Evolutionary conservation across 92 coral and sea anemone species (phyloP), one percentile per base, ranked within the genome.

Genomic region (Epizoanthus scotinus): DNA sequence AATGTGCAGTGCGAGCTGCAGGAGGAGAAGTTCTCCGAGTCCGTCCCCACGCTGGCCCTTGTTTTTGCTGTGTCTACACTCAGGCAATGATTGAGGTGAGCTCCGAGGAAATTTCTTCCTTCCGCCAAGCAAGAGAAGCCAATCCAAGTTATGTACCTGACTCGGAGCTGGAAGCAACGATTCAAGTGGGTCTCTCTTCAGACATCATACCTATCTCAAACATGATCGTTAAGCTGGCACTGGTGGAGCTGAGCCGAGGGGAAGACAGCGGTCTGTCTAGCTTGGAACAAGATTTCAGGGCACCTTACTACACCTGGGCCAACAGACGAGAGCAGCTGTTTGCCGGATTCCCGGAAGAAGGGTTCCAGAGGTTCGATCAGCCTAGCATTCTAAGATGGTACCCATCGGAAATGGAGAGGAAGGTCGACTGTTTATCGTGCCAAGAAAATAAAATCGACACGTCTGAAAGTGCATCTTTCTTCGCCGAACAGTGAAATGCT

Each of bases 311-410:
- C 85, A 89, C 92, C 71, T 94, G 98, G 98, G 93, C 93, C 9
- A 94, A 94, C 74, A 86, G 98, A 18, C 86, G 97, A 29, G 97
- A 94, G 58, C 93, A 93, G 66, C 88, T 73, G 78, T 94, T 52
- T 53, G 82, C 86, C 0, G 83, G 85, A 0, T 94, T 90, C 77
- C 91, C 94, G 13, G 85, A 67, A 17, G 94, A 88, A 34, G 98
- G 98, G 27, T 94, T 94, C 84, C 82, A 83, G 24, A 82, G 86
- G 80, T 94, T 90, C 81, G 91, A 94, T 60, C 78, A 64, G 65
- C 98, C 98, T 8, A 89, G 91, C 62, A 86, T 94, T 67, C 90
- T 94, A 28, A 87, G 98, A 31, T 94, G 98, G 98, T 94, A 94
- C 40, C 88, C 93, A 14, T 82, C 86, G 85, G 90, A 88, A 67